Base-by-base conservation (phyloP, 2,113 vertebrate species). In the Aplodontia rufa region DNA sequence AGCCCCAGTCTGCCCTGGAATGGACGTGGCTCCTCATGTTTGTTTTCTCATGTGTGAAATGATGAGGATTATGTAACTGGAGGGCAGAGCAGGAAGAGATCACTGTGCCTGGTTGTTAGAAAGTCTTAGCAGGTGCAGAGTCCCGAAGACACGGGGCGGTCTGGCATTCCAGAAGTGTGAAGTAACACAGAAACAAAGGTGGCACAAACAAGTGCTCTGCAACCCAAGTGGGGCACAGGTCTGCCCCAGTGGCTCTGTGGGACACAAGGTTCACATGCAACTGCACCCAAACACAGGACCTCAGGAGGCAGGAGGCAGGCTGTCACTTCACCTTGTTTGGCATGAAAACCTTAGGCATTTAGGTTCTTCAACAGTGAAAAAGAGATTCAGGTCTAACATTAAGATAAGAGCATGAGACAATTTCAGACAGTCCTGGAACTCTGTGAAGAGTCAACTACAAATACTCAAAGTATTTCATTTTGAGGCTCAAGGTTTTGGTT, bases 41-140 rank as follows among this genome's bases (percentile, higher is more conserved):
- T 66, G 83, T 58, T 28, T 62, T 28, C 91, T 92, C 83, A 24
- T 14, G 64, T 97, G 90, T 92, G 53, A 93, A 76, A 75, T 19
- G 80, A 60, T 8, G 68, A 66, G 90, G 53, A 0, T 80, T 51
- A 90, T 16, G 53, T 78, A 92, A 96, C n/a, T 6, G 28, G 51
- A 58, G 45, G 30, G 19, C 10, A 96, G 47, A 96, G 42, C 94
- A 80, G 35, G 32, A 80, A 90, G 55, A 94, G 47, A 62, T 6
- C 12, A 1, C 17, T 51, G 64, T 0, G 37, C 32, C 8, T 51
- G 30, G 26, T 5, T 35, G 6, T 24, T 4, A 11, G 60, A 64
- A 66, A 26, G 53, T 12, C 28, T 80, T 45, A 28, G 11, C 32
- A 32, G 60, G 58, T 9, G 1, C 1, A 24, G 60, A 47, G 49